phyloP scores from a whole-genome alignment of 2,113 vertebrate species.

The Columbina picui region DNA sequence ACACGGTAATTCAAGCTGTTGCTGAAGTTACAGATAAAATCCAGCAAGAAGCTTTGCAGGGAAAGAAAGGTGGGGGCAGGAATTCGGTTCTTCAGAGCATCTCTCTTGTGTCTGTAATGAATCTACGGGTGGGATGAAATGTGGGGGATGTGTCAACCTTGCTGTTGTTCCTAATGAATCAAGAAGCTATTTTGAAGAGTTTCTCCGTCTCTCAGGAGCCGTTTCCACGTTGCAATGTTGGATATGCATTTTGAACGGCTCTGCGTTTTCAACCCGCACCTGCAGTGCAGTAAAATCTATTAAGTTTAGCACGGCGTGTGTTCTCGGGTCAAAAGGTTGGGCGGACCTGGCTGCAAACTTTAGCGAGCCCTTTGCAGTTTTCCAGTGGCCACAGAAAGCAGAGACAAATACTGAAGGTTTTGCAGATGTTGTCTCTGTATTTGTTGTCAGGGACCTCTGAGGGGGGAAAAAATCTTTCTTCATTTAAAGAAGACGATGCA shows the following conservation, averaged over 20 bases:
- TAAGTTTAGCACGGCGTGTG: rapidly evolving
- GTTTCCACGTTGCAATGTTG: neutral
- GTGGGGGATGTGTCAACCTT: conserved; percentile 47
- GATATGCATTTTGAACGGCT: neutral
- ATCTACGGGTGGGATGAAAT: conserved; percentile 38
- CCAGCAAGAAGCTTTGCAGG: neutral
- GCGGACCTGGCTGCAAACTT: neutral
- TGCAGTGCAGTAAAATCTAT: neutral
- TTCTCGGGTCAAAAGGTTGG: neutral
- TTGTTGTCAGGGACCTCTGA: neutral
- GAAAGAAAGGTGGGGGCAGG: conserved; percentile 26
- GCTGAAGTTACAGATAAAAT: conserved; percentile 55
- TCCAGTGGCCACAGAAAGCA: neutral
- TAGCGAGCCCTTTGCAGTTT: neutral
- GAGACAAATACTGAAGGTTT: neutral
- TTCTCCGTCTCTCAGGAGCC: conserved; percentile 29
- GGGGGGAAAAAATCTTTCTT: neutral
- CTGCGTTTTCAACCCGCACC: neutral
- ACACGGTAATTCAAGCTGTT: conserved; percentile 45
- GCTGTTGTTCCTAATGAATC: conserved; percentile 56
- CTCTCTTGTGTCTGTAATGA: conserved; percentile 5
- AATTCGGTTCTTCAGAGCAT: neutral
- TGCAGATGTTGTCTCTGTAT: neutral
- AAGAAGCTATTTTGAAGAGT: conserved; percentile 44
- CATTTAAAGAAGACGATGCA: rapidly evolving